Evolutionary conservation across 2,888 invertebrate species (phyloP).

Genomic region (Oxytorus armatus): DNA sequence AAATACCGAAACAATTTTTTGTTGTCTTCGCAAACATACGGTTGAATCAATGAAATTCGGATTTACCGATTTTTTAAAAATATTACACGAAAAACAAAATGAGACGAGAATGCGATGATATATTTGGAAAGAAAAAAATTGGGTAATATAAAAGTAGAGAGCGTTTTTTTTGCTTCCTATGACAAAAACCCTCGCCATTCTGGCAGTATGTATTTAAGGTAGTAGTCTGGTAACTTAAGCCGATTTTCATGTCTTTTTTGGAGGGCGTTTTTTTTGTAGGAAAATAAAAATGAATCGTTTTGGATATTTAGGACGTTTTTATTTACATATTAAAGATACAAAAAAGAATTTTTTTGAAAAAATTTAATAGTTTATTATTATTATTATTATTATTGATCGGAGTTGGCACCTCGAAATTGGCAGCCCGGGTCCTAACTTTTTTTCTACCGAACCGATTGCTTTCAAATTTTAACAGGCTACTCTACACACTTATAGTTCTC

Average conservation of each 20-base stretch:
- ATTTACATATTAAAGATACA: slow-evolving; percentile 52
- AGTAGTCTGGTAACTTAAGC: too few relatives aligned
- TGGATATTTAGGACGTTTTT: too few relatives aligned
- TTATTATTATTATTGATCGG: too few relatives aligned
- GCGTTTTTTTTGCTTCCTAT: slow-evolving; percentile 9
- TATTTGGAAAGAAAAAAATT: slow-evolving; percentile 37
- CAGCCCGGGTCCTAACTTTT: too few relatives aligned
- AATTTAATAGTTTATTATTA: too few relatives aligned
- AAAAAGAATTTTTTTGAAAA: slow-evolving; percentile 46
- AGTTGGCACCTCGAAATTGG: too few relatives aligned
- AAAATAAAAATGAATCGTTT: too few relatives aligned
- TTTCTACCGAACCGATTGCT: too few relatives aligned
- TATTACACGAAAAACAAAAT: slow-evolving; percentile 17
- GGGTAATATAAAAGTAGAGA: not conserved
- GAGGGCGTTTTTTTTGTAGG: too few relatives aligned
- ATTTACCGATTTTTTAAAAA: slow-evolving; percentile 48
- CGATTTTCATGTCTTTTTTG: too few relatives aligned
- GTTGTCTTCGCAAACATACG: slow-evolving; percentile 20
- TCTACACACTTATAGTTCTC: too few relatives aligned
- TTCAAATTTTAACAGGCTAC: too few relatives aligned
- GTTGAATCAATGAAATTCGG: not conserved
- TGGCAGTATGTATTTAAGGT: slow-evolving; percentile 39
- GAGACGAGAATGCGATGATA: slow-evolving; percentile 5
- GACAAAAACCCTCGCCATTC: slow-evolving; percentile 26
- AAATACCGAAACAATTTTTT: slow-evolving; percentile 38